Evolutionary conservation across 2,113 vertebrate species (phyloP), one percentile per base, ranked within the genome.

Genomic region (Myrmecophaga tridactyla): DNA sequence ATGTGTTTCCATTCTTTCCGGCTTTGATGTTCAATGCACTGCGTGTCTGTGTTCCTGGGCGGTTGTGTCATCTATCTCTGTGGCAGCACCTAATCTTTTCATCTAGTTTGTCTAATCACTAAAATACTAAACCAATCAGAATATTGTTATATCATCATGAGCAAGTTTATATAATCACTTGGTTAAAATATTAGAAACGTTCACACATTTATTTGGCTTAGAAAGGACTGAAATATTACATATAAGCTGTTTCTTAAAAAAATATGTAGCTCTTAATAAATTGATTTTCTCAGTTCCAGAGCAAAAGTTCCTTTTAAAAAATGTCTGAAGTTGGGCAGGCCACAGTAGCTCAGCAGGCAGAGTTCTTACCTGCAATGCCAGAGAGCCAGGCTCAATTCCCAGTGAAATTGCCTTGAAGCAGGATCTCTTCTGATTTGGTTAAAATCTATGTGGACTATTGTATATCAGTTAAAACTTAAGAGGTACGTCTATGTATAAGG

Each of bases 181-280:
- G 97, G 98, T 98, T 98, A 98, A 98, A 98, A 98, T 98, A 98
- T 98, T 98, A 99, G 98, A 98, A 98, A 98, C 94, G 97, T 97
- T 97, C 97, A 98, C 98, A 98, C 97, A 96, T 97, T 98, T 98
- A 98, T 99, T 99, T 99, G 98, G 98, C 98, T 98, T 98, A 92
- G 94, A 98, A 98, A 98, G 98, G 98, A 98, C 98, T 98, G 98
- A 97, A 98, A 97, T 98, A 98, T 97, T 97, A 99, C 98, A 98
- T 97, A 96, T 97, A 98, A 98, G 95, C 98, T 98, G 97, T n/a
- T n/a, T 98, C 94, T 95, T 95, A 95, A 98, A 51, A 51, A 51
- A 98, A 96, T 98, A 98, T 99, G 98, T 98, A 98, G 98, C 98
- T 99, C 98, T 98, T 98, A 97, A 98, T 95, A 98, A 97, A 97